Evolutionary conservation across 2,888 invertebrate genomes (phyloP), one percentile per base, ranked within the genome.

Genomic region (Pantelozetes paolii): DNA sequence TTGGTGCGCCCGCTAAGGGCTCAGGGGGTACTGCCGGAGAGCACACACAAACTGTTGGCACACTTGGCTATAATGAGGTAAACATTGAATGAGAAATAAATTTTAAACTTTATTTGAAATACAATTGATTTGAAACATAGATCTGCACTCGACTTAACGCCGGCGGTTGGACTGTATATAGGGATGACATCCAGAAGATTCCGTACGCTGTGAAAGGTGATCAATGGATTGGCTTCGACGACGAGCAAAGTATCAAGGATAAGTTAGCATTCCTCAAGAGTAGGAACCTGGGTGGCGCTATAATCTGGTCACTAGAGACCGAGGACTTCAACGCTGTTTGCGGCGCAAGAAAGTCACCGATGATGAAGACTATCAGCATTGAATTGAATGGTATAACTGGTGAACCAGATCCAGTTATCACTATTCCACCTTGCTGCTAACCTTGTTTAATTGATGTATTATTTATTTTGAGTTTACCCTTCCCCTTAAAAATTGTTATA

Each of bases 221-320:
- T 81, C 94, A 94, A 79, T 93, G 92, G 92, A 87, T 92, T 2
- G 92, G 92, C 0, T 92, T 91, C 80, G 92, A 93, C 79, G 91
- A 92, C 79, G 90, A 91, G 80, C 87, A 88, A 77, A 90, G 94
- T 13, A 91, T 94, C 78, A 87, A 92, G 73, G 86, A 90, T 80
- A 96, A 86, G 83, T 92, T 94, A 91, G 87, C 88, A 73, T 95
- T 93, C 92, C 85, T 94, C 75, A 94, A 93, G 80, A 88, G 89
- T 54, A 89, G 89, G 75, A 90, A 90, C 8, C 93, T 88, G 78
- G 94, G 89, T 5, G 94, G 94, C 0, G 94, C 93, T 59, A 94
- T 94, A 94, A 92, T 94, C 0, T 95, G 94, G 94, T 92, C 93
- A 0, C 86, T 94, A 0, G 94, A 94, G 80, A 94, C 94, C 92